These are phyloP conservation scores for Turnix velox DNA, from an alignment of 2,113 vertebrate genomes.

Conservation along the genomic window DNA sequence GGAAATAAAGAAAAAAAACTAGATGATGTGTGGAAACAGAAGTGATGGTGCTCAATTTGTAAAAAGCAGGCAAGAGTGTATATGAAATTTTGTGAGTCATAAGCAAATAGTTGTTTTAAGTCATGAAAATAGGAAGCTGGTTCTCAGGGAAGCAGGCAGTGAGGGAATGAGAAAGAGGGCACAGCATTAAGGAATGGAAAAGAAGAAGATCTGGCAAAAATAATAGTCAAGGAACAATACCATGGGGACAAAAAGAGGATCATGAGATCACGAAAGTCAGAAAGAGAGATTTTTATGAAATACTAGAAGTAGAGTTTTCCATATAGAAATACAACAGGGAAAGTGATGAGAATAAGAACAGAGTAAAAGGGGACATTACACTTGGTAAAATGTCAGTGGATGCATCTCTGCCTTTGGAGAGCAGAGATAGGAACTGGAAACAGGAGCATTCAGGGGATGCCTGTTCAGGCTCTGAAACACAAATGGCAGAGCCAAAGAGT, in stretches of 20 bases:
- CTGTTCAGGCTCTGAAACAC: neutral
- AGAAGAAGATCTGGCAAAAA: neutral
- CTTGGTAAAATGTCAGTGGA: neutral
- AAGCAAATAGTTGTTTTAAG: neutral
- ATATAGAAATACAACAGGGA: neutral
- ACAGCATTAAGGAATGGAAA: neutral
- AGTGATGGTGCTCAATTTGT: neutral
- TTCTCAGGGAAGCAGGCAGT: neutral
- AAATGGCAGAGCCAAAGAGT: neutral
- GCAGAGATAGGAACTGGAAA: neutral
- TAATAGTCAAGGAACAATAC: neutral
- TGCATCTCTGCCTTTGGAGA: rapidly evolving
- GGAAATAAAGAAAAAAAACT: conserved; percentile 11
- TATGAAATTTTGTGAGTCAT: neutral
- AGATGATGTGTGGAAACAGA: neutral
- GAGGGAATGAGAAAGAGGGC: neutral
- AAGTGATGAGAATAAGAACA: neutral
- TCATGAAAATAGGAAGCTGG: neutral
- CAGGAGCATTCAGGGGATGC: neutral
- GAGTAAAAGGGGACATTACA: neutral
- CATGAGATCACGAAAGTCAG: neutral
- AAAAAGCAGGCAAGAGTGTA: neutral
- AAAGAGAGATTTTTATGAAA: neutral
- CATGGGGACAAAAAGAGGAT: neutral
- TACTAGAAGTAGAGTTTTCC: neutral